These are phyloP conservation scores for Thalassarche chlororhynchos DNA, from an alignment of 2,113 vertebrate genomes.

Conservation along the genomic window DNA sequence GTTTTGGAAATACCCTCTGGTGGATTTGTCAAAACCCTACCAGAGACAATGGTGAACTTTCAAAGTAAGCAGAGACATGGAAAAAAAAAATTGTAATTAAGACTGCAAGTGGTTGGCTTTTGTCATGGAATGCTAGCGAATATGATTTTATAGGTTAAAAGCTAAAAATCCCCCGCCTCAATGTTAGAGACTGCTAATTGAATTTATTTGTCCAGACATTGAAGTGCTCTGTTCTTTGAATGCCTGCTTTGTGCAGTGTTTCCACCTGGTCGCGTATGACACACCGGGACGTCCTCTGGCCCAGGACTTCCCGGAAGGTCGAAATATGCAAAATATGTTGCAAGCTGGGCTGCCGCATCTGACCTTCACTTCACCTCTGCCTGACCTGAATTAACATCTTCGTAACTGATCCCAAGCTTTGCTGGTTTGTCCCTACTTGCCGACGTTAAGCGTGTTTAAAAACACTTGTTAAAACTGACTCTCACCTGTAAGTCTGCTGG, in stretches of 20 bases:
- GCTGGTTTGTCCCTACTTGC: background rate
- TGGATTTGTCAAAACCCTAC: conserved; percentile 42
- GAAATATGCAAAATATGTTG: background rate
- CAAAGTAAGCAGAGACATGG: conserved; percentile 43
- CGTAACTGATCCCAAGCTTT: background rate
- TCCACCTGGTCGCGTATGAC: background rate
- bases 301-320: background rate
- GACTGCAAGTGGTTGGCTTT: conserved; percentile 19
- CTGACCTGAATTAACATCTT: background rate
- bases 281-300: background rate
- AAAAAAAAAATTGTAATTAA: background rate
- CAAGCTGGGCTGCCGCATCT: background rate
- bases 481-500: background rate
- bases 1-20: conserved; percentile 71
- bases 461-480: background rate
- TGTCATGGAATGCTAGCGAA: background rate
- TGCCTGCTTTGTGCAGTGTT: background rate
- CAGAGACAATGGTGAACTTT: conserved; percentile 54
- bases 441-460: background rate
- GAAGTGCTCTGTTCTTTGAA: background rate
- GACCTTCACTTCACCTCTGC: background rate
- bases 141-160: conserved; percentile 22
- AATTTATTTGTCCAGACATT: background rate
- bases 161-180: background rate
- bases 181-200: background rate